These are phyloP conservation scores for Callipepla squamata DNA, from an alignment of 2,113 vertebrate species.

Conservation along the genomic window DNA sequence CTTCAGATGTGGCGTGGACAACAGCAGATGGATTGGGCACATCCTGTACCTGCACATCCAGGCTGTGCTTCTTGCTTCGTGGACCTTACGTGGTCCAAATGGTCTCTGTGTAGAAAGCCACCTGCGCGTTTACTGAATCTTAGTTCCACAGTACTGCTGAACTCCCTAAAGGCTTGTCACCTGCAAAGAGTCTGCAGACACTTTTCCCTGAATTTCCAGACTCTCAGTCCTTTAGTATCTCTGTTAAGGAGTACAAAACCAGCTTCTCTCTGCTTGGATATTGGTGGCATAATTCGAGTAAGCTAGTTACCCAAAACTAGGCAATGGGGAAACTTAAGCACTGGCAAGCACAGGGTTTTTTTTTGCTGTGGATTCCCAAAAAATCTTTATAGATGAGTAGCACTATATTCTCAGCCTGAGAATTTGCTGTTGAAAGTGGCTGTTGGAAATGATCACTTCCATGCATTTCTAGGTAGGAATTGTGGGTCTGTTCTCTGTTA, in stretches of 20 bases:
- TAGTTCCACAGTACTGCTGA: neutral
- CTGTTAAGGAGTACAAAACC: neutral
- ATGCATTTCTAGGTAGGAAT: neutral
- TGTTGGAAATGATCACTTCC: neutral
- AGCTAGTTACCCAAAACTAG: neutral
- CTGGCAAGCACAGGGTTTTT: neutral
- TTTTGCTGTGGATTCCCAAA: neutral
- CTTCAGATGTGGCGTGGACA: neutral
- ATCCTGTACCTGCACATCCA: fast-evolving
- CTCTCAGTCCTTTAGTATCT: neutral
- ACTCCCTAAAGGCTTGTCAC: fast-evolving
- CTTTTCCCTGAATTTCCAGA: neutral
- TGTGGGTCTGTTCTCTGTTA: neutral
- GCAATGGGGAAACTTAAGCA: neutral
- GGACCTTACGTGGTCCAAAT: neutral
- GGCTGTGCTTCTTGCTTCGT: neutral
- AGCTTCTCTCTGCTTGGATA: neutral
- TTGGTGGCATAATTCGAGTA: fast-evolving
- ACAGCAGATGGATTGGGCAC: neutral
- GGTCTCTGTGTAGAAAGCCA: neutral
- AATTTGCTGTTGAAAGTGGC: neutral
- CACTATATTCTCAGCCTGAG: neutral
- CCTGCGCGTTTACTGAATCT: neutral
- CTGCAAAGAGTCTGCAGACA: neutral
- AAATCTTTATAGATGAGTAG: neutral